phyloP scores from a whole-genome alignment of 1,140 invertebrate genomes.

The Lanistes nyassanus region DNA sequence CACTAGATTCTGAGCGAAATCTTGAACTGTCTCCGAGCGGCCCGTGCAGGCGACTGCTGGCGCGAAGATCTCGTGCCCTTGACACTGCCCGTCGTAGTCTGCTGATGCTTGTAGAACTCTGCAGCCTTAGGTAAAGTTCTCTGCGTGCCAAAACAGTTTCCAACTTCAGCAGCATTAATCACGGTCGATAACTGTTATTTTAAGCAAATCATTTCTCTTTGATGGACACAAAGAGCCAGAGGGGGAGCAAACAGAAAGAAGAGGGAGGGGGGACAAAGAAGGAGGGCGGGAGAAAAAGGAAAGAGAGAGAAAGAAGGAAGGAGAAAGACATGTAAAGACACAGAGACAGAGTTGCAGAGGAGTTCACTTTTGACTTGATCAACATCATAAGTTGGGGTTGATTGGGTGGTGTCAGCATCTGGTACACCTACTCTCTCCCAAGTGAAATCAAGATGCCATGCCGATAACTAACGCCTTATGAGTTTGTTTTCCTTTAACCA shows the following conservation, averaged over 20 bases:
- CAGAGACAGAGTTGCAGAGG: no score
- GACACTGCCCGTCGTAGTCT: background rate
- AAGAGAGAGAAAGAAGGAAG: background rate
- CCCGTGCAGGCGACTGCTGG: no score
- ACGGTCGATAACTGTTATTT: background rate
- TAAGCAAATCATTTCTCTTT: no score
- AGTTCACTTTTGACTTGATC: no score
- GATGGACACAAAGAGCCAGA: background rate
- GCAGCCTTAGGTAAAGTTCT: background rate
- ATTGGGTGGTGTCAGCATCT: no score
- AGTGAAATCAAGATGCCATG: no score
- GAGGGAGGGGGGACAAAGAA: background rate
- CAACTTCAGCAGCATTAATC: background rate
- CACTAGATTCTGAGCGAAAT: no score
- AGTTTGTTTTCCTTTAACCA: no score
- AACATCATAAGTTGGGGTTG: no score
- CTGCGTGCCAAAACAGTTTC: background rate
- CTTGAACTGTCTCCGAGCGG: no score
- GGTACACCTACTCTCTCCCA: no score
- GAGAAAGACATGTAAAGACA: background rate
- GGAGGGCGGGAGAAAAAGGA: background rate
- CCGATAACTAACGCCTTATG: no score
- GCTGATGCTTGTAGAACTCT: background rate
- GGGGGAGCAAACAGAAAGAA: background rate
- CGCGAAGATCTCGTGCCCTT: background rate